Conservation (phyloP, 2,888 invertebrate genomes). For the Amphipyra berbera region DNA sequence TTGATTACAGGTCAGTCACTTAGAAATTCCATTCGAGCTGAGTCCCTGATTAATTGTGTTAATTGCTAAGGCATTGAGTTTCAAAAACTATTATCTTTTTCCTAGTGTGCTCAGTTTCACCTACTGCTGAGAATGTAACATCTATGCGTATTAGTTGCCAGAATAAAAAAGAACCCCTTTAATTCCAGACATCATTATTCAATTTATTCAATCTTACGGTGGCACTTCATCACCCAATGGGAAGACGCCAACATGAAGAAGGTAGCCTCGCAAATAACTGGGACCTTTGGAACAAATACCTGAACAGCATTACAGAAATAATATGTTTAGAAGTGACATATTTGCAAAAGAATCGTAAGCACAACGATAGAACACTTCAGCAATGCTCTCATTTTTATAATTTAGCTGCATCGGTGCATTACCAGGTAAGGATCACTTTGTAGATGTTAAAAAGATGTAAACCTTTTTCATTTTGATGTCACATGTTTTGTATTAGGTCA, state of each 20-base stretch:
- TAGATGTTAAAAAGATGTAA: no score
- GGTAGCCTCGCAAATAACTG: slow-evolving; percentile 78
- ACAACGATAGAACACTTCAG: slow-evolving; percentile 63
- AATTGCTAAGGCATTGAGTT: no score
- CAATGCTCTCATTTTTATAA: slow-evolving; percentile 69
- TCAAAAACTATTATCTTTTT: no score
- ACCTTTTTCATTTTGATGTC: no score
- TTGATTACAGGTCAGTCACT: no score
- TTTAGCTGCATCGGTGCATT: slow-evolving; percentile 78
- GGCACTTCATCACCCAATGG: slow-evolving; percentile 80
- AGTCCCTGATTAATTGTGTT: no score
- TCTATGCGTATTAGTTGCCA: no score
- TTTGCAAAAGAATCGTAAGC: slow-evolving; percentile 74
- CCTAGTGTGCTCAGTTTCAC: no score
- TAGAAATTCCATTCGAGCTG: no score
- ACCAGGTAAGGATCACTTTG: slow-evolving; percentile 71
- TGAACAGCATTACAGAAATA: slow-evolving; percentile 79
- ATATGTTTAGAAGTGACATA: slow-evolving; percentile 75
- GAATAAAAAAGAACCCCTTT: background rate
- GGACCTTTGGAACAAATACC: slow-evolving; percentile 78
- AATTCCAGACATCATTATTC: slow-evolving; percentile 75
- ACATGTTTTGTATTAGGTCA: background rate
- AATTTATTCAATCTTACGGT: slow-evolving; percentile 75
- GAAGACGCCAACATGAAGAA: slow-evolving; percentile 67
- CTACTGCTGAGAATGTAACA: no score